phyloP scores from a whole-genome alignment of 1,140 invertebrate species.

The Drosophila arawakana region DNA sequence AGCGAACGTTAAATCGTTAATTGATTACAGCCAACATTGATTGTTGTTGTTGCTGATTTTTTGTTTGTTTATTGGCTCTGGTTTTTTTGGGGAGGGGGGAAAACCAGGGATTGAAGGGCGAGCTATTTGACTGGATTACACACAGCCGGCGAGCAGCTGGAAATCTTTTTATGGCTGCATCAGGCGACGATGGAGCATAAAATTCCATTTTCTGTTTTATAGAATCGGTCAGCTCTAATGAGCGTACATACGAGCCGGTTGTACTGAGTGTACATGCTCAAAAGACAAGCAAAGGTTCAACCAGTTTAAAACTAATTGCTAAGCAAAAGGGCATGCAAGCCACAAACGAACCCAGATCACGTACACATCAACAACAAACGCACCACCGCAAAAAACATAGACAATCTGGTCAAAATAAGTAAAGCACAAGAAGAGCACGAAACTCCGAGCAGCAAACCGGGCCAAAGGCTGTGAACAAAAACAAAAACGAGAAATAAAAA shows the following conservation, averaged over 20 bases:
- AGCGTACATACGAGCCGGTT: constrained; percentile 22
- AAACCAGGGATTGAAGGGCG: neutral
- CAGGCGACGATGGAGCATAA: constrained; percentile 41
- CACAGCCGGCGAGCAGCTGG: constrained; percentile 18
- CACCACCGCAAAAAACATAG: constrained; percentile 77
- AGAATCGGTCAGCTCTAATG: constrained; percentile 48
- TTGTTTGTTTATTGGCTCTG: constrained; percentile 35
- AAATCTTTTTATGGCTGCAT: constrained; percentile 33
- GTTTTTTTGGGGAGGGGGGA: neutral
- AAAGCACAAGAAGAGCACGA: constrained; percentile 24
- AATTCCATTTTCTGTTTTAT: constrained; percentile 51
- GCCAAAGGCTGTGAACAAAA: constrained; percentile 40
- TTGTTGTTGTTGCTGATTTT: constrained; percentile 74
- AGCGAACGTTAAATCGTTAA: constrained; percentile 80
- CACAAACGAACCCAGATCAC: constrained; percentile 69
- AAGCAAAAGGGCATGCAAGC: constrained; percentile 72
- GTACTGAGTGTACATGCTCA: neutral
- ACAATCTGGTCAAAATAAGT: constrained; percentile 70
- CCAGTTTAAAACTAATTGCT: constrained; percentile 81
- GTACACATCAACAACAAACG: constrained; percentile 73
- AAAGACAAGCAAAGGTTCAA: constrained; percentile 1
- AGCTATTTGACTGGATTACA: constrained; percentile 58
- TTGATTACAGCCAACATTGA: constrained; percentile 81
- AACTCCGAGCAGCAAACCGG: constrained; percentile 37
- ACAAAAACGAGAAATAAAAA: constrained; percentile 16